phyloP scores from a whole-genome alignment of 2,113 vertebrate genomes.

The Heterotilapia buettikoferi region DNA sequence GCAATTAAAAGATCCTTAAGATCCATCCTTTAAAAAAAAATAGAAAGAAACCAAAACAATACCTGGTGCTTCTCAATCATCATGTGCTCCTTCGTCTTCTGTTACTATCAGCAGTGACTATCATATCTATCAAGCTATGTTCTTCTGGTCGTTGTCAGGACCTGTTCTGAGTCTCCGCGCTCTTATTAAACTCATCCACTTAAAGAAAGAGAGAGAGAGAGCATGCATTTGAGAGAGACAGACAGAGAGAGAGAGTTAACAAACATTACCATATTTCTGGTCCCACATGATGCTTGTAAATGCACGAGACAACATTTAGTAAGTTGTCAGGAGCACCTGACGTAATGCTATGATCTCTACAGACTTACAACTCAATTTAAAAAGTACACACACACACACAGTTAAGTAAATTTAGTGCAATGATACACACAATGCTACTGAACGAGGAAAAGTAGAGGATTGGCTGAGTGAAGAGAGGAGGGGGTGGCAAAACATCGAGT shows the following conservation, averaged over 20 bases:
- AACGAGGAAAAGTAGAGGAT: neutral
- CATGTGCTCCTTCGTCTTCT: accelerated
- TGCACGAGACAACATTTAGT: neutral
- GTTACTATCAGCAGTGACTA: neutral
- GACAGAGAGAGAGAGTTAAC: neutral
- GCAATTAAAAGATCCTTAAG: neutral
- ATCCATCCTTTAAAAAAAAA: neutral
- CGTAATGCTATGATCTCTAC: neutral
- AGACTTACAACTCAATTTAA: neutral
- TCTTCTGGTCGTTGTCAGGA: neutral
- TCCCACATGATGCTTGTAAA: neutral
- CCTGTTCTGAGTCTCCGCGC: neutral
- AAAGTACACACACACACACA: neutral
- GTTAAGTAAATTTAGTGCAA: neutral
- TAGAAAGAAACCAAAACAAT: neutral
- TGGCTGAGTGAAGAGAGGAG: neutral
- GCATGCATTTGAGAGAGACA: neutral
- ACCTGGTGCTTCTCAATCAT: neutral
- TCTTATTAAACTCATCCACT: neutral
- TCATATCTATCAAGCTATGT: neutral
- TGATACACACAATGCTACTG: neutral
- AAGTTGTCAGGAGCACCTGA: neutral
- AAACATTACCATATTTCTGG: neutral
- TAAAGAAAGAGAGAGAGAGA: neutral
- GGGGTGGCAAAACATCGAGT: neutral